Percentiles rank a stretch among this genome's conserved stretches.
These are phyloP conservation scores for Carettochelys insculpta DNA, from an alignment of 2,113 vertebrate species.

Conservation along the genomic window DNA sequence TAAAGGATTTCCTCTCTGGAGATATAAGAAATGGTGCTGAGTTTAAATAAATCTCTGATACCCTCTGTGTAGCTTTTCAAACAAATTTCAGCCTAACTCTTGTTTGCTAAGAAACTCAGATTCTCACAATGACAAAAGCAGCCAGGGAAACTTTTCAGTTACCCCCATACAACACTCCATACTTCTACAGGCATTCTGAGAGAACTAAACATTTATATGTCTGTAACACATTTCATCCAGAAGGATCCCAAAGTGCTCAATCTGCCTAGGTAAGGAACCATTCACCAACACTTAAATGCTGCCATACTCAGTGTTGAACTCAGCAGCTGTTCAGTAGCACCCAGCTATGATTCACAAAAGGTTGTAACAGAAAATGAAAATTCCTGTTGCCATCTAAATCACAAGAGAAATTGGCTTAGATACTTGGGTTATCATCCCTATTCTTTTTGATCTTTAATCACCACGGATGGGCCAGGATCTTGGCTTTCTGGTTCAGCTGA, in stretches of 20 bases:
- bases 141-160: background rate
- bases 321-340: background rate
- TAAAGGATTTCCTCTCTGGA: background rate
- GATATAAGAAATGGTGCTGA: background rate
- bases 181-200: background rate
- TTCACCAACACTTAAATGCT: background rate
- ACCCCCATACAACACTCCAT: background rate
- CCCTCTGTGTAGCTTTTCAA: background rate
- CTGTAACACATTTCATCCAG: background rate
- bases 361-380: background rate
- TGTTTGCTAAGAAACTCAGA: background rate
- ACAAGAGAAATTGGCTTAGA: background rate
- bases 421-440: background rate
- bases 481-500: background rate
- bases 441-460: background rate
- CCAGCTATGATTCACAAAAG: background rate
- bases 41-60: background rate
- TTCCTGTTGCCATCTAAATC: background rate
- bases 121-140: background rate
- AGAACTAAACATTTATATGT: background rate
- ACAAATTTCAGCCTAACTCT: background rate
- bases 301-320: background rate
- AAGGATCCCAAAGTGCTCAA: background rate
- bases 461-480: background rate
- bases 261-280: background rate